Percentiles rank a stretch among this genome's conserved stretches.
These are phyloP conservation scores for Eupithecia abbreviata DNA, from an alignment of 2,888 invertebrate genomes.

Conservation along the genomic window DNA sequence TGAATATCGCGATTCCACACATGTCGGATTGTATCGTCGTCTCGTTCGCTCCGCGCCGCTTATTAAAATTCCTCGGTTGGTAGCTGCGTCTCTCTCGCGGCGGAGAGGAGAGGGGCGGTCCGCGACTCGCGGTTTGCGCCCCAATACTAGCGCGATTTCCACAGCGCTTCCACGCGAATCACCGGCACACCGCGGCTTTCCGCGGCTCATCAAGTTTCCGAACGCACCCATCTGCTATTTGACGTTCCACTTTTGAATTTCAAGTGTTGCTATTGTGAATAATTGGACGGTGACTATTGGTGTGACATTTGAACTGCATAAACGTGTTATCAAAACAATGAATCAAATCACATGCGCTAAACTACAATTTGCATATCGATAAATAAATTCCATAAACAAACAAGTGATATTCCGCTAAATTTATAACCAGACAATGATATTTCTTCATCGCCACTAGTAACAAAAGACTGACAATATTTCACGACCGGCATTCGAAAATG, in stretches of 20 bases:
- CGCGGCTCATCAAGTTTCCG: conserved; percentile 59
- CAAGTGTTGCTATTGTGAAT: conserved; percentile 58
- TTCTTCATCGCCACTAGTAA: conserved; percentile 8
- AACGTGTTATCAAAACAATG: conserved; percentile 31
- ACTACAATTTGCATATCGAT: conserved; percentile 14
- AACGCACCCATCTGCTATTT: conserved; percentile 44
- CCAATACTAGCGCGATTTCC: conserved; percentile 81
- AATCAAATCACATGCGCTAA: conserved; percentile 6
- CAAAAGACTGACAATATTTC: neutral
- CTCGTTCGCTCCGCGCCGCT: conserved; percentile 80
- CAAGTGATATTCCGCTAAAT: neutral
- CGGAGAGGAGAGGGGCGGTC: conserved; percentile 68
- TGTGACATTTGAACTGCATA: conserved; percentile 24
- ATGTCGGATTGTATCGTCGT: conserved; percentile 76
- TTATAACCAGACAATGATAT: conserved; percentile 17
- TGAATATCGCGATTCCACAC: conserved; percentile 81
- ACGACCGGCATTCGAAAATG: conserved; percentile 34
- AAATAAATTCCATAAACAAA: neutral
- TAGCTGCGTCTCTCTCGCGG: conserved; percentile 78
- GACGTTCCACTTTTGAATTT: conserved; percentile 46
- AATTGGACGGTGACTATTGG: conserved; percentile 51
- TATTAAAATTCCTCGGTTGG: conserved; percentile 82
- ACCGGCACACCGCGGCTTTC: conserved; percentile 63
- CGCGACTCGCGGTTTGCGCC: conserved; percentile 67
- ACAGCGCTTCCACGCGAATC: conserved; percentile 80